Evolutionary conservation across 2,888 invertebrate species (phyloP).

Genomic region (Ferrisia virgata): DNA sequence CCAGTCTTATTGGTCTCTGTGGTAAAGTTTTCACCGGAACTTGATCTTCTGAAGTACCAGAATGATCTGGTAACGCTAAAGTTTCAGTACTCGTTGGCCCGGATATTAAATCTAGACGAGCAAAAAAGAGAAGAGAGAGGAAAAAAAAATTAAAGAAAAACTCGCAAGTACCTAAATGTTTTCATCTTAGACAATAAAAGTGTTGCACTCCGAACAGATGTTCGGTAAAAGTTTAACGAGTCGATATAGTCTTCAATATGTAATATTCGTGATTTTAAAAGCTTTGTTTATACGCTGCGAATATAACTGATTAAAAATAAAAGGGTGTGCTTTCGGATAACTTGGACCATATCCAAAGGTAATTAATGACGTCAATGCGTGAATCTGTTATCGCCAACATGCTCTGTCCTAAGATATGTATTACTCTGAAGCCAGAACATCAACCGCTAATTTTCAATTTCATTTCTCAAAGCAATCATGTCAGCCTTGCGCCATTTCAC

Average conservation of each 20-base stretch:
- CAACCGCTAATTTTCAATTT: constrained; percentile 41
- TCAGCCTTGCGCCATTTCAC: constrained; percentile 26
- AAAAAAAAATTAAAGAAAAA: not conserved
- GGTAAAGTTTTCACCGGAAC: constrained; percentile 48
- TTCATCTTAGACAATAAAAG: not conserved
- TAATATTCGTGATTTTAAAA: constrained; percentile 17
- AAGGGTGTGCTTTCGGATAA: constrained; percentile 34
- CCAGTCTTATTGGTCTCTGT: constrained; percentile 52
- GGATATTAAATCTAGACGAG: constrained; percentile 44
- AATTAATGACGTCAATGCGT: constrained; percentile 46
- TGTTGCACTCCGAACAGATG: not conserved
- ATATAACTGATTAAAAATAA: constrained; percentile 38
- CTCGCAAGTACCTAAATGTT: not conserved
- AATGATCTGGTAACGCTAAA: constrained; percentile 43
- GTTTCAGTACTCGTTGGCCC: constrained; percentile 46
- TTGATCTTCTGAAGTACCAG: constrained; percentile 47
- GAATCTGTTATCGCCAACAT: constrained; percentile 45
- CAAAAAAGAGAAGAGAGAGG: not conserved
- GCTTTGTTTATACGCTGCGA: constrained; percentile 22
- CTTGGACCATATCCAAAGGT: constrained; percentile 39
- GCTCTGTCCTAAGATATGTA: constrained; percentile 29
- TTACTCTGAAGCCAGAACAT: constrained; percentile 20
- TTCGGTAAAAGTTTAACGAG: constrained; percentile 11
- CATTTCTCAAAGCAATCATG: constrained; percentile 3
- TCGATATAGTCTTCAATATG: not conserved